phyloP scores from a whole-genome alignment of 2,797 vertebrate species.

The Muraenolepis orangiensis region DNA sequence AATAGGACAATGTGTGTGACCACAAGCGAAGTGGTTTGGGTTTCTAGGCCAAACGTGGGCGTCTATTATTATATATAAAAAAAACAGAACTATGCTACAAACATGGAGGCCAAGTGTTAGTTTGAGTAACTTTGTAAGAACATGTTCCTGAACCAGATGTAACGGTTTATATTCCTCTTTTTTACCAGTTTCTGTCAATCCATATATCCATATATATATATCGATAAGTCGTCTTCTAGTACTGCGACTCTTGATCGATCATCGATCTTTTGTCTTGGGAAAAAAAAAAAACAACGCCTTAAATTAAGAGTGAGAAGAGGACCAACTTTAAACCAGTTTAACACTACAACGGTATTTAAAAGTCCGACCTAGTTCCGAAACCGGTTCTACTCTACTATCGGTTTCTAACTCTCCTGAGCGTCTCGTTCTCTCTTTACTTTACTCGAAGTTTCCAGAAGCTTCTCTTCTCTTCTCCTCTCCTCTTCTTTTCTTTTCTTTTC shows the following conservation, averaged over 20 bases:
- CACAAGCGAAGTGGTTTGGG: not conserved
- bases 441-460: slow-evolving; percentile 1
- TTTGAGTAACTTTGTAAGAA: not conserved
- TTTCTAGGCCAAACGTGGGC: not conserved
- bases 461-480: slow-evolving; percentile 2
- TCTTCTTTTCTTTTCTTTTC: slow-evolving; percentile 37
- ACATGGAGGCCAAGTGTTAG: not conserved
- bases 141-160: not conserved
- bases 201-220: not conserved
- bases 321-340: too few species aligned
- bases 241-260: not conserved
- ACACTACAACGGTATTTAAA: too few species aligned
- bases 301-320: slow-evolving; percentile 6
- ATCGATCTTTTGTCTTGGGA: not conserved
- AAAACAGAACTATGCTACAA: not conserved
- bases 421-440: not conserved
- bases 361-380: too few species aligned
- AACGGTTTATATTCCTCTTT: not conserved
- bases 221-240: not conserved
- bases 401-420: too few species aligned
- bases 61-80: not conserved
- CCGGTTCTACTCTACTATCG: too few species aligned
- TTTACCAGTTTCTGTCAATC: not conserved
- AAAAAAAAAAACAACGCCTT: not conserved
- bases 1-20: too few species aligned